Percentiles rank a stretch among this genome's conserved stretches.
Evolutionary conservation across 2,888 invertebrate genomes (phyloP).

Genomic region (Nomada hirtipes): DNA sequence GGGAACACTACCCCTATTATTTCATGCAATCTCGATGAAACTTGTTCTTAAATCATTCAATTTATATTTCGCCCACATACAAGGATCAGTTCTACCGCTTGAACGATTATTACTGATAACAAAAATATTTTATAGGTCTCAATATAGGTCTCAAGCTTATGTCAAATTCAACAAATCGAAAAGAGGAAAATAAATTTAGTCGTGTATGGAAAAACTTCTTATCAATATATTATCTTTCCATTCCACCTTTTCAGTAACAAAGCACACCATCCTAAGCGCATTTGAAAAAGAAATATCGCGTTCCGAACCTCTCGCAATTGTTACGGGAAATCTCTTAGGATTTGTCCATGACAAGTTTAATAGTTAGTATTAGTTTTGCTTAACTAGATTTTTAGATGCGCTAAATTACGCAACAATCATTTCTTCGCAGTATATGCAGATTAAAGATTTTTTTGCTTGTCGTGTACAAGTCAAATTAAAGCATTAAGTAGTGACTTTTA

Average conservation of each 20-base stretch:
- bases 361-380: constrained; percentile 24
- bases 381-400: constrained; percentile 9
- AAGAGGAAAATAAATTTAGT: constrained; percentile 54
- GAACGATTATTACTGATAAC: constrained; percentile 6
- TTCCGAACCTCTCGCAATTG: constrained; percentile 5
- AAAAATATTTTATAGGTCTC: constrained; percentile 26
- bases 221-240: constrained; percentile 56
- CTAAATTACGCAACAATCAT: constrained; percentile 25
- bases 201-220: constrained; percentile 41
- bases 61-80: constrained; percentile 23
- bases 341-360: constrained; percentile 33
- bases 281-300: constrained; percentile 16
- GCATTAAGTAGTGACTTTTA: constrained; percentile 44
- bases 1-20: constrained; percentile 58
- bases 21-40: constrained; percentile 29
- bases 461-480: constrained; percentile 35
- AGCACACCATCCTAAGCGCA: constrained; percentile 35
- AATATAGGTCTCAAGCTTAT: not conserved
- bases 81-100: constrained; percentile 22
- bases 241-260: constrained; percentile 49
- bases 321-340: constrained; percentile 10
- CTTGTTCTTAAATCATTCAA: constrained; percentile 25
- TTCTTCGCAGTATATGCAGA: constrained; percentile 6
- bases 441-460: constrained; percentile 14
- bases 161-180: constrained; percentile 5